phyloP scores from a whole-genome alignment of 2,113 vertebrate genomes.

The Dunckerocampus dactyliophorus region DNA sequence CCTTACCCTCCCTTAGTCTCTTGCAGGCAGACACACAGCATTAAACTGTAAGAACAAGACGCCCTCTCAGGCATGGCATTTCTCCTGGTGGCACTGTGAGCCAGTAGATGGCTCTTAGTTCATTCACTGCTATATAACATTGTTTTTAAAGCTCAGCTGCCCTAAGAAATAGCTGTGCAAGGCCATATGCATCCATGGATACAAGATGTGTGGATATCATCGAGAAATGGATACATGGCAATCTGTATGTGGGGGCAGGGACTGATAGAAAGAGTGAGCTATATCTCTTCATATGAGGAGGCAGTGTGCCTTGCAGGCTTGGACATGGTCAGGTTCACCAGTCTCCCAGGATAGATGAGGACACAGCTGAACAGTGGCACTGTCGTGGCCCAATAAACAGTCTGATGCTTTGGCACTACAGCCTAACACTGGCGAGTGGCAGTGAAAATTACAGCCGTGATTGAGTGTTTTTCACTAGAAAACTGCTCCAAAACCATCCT shows the following conservation, averaged over 20 bases:
- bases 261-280: conserved; percentile 30
- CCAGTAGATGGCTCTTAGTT: conserved; percentile 10
- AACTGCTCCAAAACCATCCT: conserved; percentile 19
- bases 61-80: conserved; percentile 23
- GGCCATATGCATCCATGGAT: not conserved
- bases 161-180: not conserved
- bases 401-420: conserved; percentile 35
- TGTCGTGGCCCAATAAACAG: conserved; percentile 60
- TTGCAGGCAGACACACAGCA: conserved; percentile 24
- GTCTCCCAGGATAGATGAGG: conserved; percentile 57
- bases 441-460: conserved; percentile 39
- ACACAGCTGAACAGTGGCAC: conserved; percentile 52
- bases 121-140: conserved; percentile 15
- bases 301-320: conserved; percentile 58
- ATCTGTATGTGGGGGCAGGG: conserved; percentile 25
- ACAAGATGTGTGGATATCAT: not conserved
- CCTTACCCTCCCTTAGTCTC: conserved; percentile 5
- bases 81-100: conserved; percentile 23
- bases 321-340: conserved; percentile 52
- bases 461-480: conserved; percentile 18
- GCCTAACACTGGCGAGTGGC: conserved; percentile 37
- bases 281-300: conserved; percentile 47
- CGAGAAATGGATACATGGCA: not conserved
- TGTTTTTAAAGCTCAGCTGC: conserved; percentile 30
- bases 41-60: conserved; percentile 31